Evolutionary conservation across 2,797 vertebrate species (phyloP).

Genomic region (Emydoidea blandingii): DNA sequence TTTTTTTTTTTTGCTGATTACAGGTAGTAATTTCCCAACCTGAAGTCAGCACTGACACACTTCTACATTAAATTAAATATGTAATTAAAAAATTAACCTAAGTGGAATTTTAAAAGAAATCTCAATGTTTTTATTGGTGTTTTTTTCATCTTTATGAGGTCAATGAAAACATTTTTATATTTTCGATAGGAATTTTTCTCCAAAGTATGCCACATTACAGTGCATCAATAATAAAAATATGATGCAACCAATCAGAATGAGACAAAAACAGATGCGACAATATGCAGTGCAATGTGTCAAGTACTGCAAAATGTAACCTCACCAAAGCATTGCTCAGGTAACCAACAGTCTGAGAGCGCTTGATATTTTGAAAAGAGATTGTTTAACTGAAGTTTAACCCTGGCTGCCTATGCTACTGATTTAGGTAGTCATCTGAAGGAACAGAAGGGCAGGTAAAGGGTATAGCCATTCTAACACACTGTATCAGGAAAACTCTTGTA

Average conservation of each 20-base stretch:
- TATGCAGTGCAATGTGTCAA: background rate
- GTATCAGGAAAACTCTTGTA: background rate
- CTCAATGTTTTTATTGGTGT: background rate
- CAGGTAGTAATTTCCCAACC: background rate
- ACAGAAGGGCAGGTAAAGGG: background rate
- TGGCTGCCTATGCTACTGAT: slow-evolving; percentile 29
- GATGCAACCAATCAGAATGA: background rate
- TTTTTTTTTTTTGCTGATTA: background rate
- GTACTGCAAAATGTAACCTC: slow-evolving; percentile 3
- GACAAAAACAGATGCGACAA: background rate
- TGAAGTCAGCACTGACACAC: background rate
- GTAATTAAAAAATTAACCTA: background rate
- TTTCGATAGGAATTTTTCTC: background rate
- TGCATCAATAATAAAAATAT: background rate
- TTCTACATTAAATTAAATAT: background rate
- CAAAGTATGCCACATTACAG: background rate
- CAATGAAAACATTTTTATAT: background rate
- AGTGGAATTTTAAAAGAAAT: background rate
- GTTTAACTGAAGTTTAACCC: slow-evolving; percentile 35
- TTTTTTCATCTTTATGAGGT: background rate
- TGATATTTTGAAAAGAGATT: background rate
- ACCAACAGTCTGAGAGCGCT: slow-evolving; percentile 22
- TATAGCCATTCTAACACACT: background rate
- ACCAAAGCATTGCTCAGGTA: slow-evolving; percentile 11
- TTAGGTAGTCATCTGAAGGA: slow-evolving; percentile 18